phyloP scores from a whole-genome alignment of 2,113 vertebrate species.

The Marmota monax region DNA sequence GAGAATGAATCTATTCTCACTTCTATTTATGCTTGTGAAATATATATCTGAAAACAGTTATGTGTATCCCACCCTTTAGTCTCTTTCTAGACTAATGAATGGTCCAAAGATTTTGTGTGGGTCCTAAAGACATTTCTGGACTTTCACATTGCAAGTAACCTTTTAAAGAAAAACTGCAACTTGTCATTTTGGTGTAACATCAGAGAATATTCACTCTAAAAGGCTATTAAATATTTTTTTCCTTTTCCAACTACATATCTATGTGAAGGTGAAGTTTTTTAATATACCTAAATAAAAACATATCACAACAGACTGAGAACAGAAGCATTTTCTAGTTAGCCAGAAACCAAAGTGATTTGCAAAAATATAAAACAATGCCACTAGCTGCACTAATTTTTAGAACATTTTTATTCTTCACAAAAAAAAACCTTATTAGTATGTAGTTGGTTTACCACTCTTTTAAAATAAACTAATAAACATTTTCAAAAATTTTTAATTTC shows the following conservation, averaged over 20 bases:
- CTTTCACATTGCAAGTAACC: background rate
- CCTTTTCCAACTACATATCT: background rate
- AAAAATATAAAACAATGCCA: conserved; percentile 55
- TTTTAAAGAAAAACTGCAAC: background rate
- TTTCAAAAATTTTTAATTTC: conserved; percentile 47
- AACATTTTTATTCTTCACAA: conserved; percentile 27
- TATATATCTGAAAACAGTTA: background rate
- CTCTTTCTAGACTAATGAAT: background rate
- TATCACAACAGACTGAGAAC: conserved; percentile 30
- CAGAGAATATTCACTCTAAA: conserved; percentile 44
- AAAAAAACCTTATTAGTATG: background rate
- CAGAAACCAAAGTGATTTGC: conserved; percentile 49
- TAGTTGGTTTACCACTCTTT: background rate
- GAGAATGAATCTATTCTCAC: background rate
- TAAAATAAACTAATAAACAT: conserved; percentile 34
- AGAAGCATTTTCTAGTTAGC: conserved; percentile 49
- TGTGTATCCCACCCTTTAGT: background rate
- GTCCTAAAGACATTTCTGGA: background rate
- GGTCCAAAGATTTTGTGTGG: conserved; percentile 31
- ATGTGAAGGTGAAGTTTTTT: conserved; percentile 27
- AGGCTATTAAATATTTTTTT: background rate
- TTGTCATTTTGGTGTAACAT: conserved; percentile 47
- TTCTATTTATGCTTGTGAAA: conserved; percentile 45
- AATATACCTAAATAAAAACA: conserved; percentile 11
- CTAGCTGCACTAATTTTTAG: conserved; percentile 27